phyloP scores from a whole-genome alignment of 2,113 vertebrate species.

The Coturnix japonica region DNA sequence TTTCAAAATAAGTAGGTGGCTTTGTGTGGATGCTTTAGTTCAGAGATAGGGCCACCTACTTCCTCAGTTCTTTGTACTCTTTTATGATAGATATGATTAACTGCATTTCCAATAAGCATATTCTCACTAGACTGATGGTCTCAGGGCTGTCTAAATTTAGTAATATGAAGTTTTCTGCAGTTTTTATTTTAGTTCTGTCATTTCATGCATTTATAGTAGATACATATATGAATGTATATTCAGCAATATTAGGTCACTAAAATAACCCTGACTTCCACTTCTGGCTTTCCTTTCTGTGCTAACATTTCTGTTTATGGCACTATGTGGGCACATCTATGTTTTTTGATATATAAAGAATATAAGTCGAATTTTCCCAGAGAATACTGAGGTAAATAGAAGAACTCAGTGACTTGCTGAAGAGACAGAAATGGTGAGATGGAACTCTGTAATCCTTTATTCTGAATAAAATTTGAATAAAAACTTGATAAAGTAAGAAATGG shows the following conservation, averaged over 20 bases:
- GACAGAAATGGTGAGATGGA: not conserved
- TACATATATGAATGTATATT: not conserved
- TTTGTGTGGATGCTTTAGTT: not conserved
- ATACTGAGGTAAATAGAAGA: not conserved
- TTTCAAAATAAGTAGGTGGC: not conserved
- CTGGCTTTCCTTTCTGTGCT: not conserved
- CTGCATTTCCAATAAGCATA: not conserved
- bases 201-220: not conserved
- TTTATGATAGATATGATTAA: not conserved
- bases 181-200: not conserved
- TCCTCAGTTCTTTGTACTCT: not conserved
- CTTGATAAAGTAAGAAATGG: not conserved
- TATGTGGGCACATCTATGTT: accelerated
- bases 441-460: not conserved
- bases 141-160: not conserved
- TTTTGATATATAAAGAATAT: not conserved
- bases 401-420: not conserved
- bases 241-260: not conserved
- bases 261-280: not conserved
- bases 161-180: not conserved
- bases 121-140: not conserved
- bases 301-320: not conserved
- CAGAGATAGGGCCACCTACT: not conserved
- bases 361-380: not conserved
- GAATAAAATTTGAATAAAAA: not conserved